These are phyloP conservation scores for Nibea coibor DNA, from an alignment of 2,113 vertebrate genomes.

Conservation along the genomic window DNA sequence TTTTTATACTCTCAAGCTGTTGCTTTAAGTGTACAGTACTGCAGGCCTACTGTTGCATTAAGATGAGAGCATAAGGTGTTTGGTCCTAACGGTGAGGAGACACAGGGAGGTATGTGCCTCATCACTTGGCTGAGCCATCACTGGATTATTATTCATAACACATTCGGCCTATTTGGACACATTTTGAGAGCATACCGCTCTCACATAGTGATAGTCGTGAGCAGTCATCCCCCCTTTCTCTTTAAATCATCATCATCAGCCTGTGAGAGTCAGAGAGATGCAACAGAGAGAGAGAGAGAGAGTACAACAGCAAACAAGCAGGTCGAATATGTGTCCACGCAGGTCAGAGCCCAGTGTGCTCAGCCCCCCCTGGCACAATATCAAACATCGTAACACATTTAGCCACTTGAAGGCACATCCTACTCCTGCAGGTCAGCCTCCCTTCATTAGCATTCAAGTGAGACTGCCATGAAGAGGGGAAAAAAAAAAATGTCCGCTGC, in stretches of 20 bases:
- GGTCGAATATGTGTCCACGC: background rate
- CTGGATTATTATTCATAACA: background rate
- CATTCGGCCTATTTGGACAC: background rate
- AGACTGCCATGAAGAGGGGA: background rate
- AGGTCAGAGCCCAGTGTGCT: background rate
- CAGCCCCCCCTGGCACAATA: background rate
- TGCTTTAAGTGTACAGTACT: conserved; percentile 18
- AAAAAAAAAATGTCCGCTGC: conserved; percentile 8
- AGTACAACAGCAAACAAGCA: background rate
- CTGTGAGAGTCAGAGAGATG: background rate
- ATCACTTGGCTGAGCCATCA: conserved; percentile 4
- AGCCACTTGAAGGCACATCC: conserved; percentile 18
- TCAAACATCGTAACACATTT: background rate
- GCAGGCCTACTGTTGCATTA: conserved; percentile 8
- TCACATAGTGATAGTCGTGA: background rate
- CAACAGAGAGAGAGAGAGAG: background rate
- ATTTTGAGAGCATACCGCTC: background rate
- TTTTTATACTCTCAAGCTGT: conserved; percentile 32
- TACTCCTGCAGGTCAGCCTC: conserved; percentile 11
- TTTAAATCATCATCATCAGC: background rate
- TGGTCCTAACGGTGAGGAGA: conserved; percentile 7
- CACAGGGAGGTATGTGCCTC: background rate
- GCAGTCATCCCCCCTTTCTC: background rate
- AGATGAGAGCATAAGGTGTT: conserved; percentile 20
- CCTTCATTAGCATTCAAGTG: conserved; percentile 71